Percentiles rank a stretch among this genome's conserved stretches.
These are phyloP conservation scores for Girardia tigrina DNA, from an alignment of 2,888 invertebrate genomes.

Conservation along the genomic window DNA sequence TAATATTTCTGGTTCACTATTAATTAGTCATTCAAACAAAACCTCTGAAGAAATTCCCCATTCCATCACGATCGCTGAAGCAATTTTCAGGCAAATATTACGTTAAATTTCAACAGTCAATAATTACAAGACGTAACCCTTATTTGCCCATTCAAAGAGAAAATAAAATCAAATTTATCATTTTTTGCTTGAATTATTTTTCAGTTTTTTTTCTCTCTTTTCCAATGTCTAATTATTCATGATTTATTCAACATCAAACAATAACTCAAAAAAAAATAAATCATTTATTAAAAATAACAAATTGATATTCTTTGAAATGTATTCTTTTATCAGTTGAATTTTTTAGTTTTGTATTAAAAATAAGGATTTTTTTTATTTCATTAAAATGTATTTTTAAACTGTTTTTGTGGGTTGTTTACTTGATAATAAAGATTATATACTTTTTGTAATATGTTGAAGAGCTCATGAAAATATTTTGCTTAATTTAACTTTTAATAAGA, in stretches of 20 bases:
- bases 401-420: too few relatives aligned
- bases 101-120: not conserved
- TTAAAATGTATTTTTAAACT: too few relatives aligned
- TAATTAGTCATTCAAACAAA: not conserved
- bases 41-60: not conserved
- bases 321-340: too few relatives aligned
- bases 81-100: not conserved
- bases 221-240: not conserved
- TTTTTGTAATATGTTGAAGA: too few relatives aligned
- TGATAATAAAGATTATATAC: too few relatives aligned
- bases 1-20: not conserved
- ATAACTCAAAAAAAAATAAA: not conserved
- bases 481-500: too few relatives aligned
- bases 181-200: constrained; percentile 11
- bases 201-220: not conserved
- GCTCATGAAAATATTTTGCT: too few relatives aligned
- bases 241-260: not conserved
- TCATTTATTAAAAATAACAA: not conserved
- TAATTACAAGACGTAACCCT: not conserved
- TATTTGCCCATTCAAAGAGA: not conserved
- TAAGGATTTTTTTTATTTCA: too few relatives aligned
- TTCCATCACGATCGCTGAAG: not conserved
- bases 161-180: not conserved
- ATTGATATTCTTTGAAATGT: too few relatives aligned
- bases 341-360: too few relatives aligned